Conservation (phyloP, 1,140 invertebrate genomes). For the Eumeta japonica region DNA sequence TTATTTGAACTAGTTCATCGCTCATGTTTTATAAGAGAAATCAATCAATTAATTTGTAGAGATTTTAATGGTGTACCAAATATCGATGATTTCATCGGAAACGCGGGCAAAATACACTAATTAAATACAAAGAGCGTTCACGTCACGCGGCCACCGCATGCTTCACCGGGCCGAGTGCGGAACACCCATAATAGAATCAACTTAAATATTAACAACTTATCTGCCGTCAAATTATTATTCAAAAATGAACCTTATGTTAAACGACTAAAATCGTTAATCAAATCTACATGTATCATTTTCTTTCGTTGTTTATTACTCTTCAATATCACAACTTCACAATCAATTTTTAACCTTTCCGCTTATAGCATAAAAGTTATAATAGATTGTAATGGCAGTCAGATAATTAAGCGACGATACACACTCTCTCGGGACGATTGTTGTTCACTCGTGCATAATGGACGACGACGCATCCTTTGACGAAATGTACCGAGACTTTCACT, state of each 20-base stretch:
- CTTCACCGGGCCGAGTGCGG: conserved; percentile 25
- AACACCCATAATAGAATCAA: conserved; percentile 50
- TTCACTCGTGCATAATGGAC: conserved; percentile 55
- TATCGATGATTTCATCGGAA: not conserved
- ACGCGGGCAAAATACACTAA: not conserved
- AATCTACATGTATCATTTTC: conserved; percentile 10
- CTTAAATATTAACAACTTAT: conserved; percentile 20
- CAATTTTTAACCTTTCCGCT: conserved; percentile 16
- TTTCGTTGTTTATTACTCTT: not conserved
- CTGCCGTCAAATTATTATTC: not conserved
- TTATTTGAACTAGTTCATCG: not conserved
- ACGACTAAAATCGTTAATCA: conserved; percentile 9
- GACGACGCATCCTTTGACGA: conserved; percentile 43
- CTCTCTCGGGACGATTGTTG: conserved; percentile 53
- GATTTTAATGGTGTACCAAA: not conserved
- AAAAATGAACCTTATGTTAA: conserved; percentile 14
- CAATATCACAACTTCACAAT: too few species aligned
- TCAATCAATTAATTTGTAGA: not conserved
- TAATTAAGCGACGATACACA: conserved; percentile 50
- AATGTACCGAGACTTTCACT: conserved; percentile 52
- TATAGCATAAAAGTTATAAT: conserved; percentile 18
- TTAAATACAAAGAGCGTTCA: conserved; percentile 4
- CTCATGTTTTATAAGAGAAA: not conserved
- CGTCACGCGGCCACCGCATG: conserved; percentile 38
- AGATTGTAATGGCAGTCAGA: conserved; percentile 12